Conservation (phyloP, 2,797 vertebrate species). For the Sciurus carolinensis region DNA sequence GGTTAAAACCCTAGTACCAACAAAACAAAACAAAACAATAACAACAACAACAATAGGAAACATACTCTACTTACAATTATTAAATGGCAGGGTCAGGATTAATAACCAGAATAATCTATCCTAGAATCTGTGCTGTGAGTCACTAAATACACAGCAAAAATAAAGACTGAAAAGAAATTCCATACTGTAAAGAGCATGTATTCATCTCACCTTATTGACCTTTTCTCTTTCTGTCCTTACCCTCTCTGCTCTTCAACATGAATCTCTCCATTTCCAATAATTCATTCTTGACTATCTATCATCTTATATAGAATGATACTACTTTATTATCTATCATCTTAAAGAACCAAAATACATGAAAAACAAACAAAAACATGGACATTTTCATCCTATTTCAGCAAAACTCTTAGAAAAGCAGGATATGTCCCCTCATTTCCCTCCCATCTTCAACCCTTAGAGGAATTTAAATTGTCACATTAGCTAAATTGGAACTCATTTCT, state of each 20-base stretch:
- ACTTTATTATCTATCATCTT: neutral
- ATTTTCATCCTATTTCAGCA: slow-evolving; percentile 24
- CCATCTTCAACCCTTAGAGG: neutral
- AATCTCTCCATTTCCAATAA: slow-evolving; percentile 8
- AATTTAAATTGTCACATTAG: neutral
- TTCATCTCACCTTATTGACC: neutral
- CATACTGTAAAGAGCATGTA: neutral
- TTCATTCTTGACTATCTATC: neutral
- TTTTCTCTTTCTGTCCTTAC: neutral
- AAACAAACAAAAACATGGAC: neutral
- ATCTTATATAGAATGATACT: neutral
- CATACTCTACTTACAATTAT: neutral
- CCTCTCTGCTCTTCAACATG: neutral
- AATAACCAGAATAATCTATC: neutral
- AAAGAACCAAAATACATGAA: neutral
- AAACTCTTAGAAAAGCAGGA: neutral
- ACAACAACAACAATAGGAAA: no score
- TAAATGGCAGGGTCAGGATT: neutral
- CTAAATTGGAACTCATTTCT: neutral
- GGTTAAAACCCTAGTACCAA: no score
- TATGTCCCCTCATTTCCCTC: neutral
- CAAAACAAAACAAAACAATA: no score
- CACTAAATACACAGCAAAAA: neutral
- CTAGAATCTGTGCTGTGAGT: neutral
- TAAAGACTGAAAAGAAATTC: neutral